Conservation (phyloP, 2,113 vertebrate species). For the Tupaia tana region DNA sequence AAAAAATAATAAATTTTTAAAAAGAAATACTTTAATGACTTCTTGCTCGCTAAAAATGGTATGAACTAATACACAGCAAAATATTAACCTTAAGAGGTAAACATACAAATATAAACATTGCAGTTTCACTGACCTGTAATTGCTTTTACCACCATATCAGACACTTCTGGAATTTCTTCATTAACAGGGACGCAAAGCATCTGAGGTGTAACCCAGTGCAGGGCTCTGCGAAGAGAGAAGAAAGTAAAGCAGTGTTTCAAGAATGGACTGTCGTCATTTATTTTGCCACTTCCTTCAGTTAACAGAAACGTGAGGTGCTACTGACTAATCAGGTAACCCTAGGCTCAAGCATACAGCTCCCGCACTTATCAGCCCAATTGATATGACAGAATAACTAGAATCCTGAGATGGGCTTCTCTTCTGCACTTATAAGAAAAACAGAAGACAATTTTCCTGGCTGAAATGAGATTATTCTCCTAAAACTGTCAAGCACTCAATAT, state of each 20-base stretch:
- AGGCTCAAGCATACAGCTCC: not conserved
- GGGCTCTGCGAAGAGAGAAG: slow-evolving; percentile 86
- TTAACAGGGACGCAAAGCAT: slow-evolving; percentile 98
- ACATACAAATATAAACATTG: not conserved
- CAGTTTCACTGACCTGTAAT: slow-evolving; percentile 93
- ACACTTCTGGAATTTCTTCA: slow-evolving; percentile 96
- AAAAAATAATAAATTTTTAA: too few species aligned
- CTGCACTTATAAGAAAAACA: not conserved
- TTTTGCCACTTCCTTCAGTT: slow-evolving; percentile 3
- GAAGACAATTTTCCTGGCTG: not conserved
- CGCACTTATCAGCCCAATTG: not conserved
- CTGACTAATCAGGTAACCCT: slow-evolving; percentile 7
- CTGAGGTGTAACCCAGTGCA: slow-evolving; percentile 97
- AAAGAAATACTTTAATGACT: not conserved
- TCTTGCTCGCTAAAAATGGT: not conserved
- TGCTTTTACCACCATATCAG: slow-evolving; percentile 97
- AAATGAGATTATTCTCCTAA: not conserved
- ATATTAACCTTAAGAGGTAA: not conserved
- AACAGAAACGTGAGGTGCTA: not conserved
- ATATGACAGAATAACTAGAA: not conserved
- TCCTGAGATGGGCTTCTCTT: not conserved
- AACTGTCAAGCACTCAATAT: not conserved
- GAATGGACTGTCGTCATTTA: not conserved
- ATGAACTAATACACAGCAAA: not conserved
- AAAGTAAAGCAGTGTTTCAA: not conserved